A percentile compares a stretch with the other conserved stretches of the same genome.
phyloP scores from a whole-genome alignment of 1,140 invertebrate genomes.

The Brachionus plicatilis region DNA sequence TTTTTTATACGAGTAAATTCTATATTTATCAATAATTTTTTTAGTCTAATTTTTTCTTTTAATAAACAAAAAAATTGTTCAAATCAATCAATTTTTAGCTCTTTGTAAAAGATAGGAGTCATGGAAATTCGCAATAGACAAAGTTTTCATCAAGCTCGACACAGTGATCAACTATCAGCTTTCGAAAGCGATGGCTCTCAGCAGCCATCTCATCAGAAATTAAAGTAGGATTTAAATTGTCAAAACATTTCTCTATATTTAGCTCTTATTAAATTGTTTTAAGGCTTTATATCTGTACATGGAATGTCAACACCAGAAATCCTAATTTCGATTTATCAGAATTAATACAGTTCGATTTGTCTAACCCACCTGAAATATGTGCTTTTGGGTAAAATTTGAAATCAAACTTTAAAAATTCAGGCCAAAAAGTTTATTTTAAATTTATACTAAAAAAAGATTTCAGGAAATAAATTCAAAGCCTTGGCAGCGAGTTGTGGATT shows the following conservation, averaged over 20 bases:
- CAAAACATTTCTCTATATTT: not conserved
- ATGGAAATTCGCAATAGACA: constrained; percentile 14
- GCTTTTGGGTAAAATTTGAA: not conserved
- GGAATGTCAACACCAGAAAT: not conserved
- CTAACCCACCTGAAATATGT: not conserved
- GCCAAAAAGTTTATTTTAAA: not conserved
- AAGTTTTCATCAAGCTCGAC: not conserved
- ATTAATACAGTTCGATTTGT: not conserved
- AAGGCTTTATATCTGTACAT: constrained; percentile 32
- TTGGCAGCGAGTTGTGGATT: not conserved
- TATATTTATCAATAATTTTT: not conserved
- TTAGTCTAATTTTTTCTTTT: not conserved
- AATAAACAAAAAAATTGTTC: not conserved
- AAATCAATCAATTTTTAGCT: not conserved
- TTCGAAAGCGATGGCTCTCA: not conserved
- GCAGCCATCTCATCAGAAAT: not conserved
- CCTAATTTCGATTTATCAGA: constrained; percentile 4
- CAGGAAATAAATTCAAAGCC: constrained; percentile 32
- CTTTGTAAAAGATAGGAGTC: not conserved
- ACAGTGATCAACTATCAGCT: not conserved
- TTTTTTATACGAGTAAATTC: not conserved
- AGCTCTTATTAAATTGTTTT: not conserved
- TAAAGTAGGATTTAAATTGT: not conserved
- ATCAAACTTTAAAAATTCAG: not conserved
- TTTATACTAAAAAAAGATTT: not conserved